Evolutionary conservation across 2,888 invertebrate species (phyloP), one percentile per base, ranked within the genome.

Genomic region (Tetragnatha montana): DNA sequence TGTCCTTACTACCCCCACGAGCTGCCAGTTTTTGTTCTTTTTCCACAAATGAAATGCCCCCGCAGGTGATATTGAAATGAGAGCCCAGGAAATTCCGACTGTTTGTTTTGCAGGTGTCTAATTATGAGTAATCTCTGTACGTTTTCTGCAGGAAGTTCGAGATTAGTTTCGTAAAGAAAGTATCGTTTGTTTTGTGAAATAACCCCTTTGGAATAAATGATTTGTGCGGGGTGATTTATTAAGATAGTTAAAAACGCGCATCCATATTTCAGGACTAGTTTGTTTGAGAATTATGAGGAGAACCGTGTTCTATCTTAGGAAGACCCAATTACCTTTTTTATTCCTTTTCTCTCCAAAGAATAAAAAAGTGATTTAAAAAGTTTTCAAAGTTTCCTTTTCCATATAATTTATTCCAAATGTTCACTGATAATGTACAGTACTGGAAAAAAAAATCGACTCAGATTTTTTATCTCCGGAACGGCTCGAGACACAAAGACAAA

Each of bases 21-120:
- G n/a, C n/a, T n/a, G n/a, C n/a, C 35, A 35, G 35, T 35, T 60
- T 86, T 73, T 70, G 35, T 35, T 35, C 35, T 35, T 78, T 86
- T 78, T 19, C 47, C 21, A n/a, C 51, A 70, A 71, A 82, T 73
- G 35, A 68, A 80, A 80, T 80, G 60, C 60, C 60, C 35, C 4
- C 73, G 73, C 86, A 79, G 73, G 73, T 86, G 60, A 17, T 47
- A 75, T 75, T 47, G 78, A 51, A 78, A 78, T 78, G 51, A 78
- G 60, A 60, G 78, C 78, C 10, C 10, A 8, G 71, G 71, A 75
- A 22, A 75, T 4, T 75, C 47, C 47, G 60, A 17, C 60, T 8
- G 75, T 60, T 60, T 78, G 68, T 21, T 68, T 60, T 8, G 60
- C 60, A 60, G 51, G 22, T 14, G 78, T 60, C 22, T 78, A 78